phyloP scores from a whole-genome alignment of 1,140 invertebrate species.

The Linepithema humile region DNA sequence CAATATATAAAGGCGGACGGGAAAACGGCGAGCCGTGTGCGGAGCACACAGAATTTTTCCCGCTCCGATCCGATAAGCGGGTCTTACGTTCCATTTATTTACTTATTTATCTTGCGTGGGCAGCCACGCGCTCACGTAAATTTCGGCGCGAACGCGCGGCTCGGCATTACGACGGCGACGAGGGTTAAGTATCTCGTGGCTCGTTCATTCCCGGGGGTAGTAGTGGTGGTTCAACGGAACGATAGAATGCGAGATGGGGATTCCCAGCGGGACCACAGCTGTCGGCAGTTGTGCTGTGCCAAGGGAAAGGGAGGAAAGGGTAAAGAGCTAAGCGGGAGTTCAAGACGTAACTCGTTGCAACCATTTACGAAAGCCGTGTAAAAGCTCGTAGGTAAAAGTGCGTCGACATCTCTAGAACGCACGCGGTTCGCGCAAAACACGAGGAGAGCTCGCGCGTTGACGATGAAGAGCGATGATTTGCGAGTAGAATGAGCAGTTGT shows the following conservation, averaged over 20 bases:
- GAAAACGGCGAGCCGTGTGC: background rate
- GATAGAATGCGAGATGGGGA: constrained; percentile 43
- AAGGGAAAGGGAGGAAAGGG: background rate
- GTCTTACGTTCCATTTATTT: background rate
- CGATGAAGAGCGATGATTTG: background rate
- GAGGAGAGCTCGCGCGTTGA: background rate
- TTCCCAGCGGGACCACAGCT: constrained; percentile 37
- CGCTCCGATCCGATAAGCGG: background rate
- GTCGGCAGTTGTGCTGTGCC: constrained; percentile 38
- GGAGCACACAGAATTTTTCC: background rate
- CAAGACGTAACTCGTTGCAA: constrained; percentile 38
- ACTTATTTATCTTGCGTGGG: constrained; percentile 10
- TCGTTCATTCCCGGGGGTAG: constrained; percentile 13
- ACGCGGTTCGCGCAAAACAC: background rate
- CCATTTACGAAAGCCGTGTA: constrained; percentile 18
- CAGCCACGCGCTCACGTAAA: constrained; percentile 15
- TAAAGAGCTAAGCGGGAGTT: constrained; percentile 42
- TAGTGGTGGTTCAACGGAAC: constrained; percentile 25
- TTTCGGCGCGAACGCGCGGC: constrained; percentile 7
- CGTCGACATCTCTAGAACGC: background rate
- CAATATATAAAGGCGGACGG: background rate
- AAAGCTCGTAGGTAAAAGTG: constrained; percentile 14
- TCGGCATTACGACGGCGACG: constrained; percentile 23
- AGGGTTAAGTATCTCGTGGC: constrained; percentile 42
- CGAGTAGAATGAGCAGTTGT: background rate